A percentile compares a stretch with the other conserved stretches of the same genome.
Conservation (phyloP, 2,797 vertebrate species). For the Ficedula albicollis region DNA sequence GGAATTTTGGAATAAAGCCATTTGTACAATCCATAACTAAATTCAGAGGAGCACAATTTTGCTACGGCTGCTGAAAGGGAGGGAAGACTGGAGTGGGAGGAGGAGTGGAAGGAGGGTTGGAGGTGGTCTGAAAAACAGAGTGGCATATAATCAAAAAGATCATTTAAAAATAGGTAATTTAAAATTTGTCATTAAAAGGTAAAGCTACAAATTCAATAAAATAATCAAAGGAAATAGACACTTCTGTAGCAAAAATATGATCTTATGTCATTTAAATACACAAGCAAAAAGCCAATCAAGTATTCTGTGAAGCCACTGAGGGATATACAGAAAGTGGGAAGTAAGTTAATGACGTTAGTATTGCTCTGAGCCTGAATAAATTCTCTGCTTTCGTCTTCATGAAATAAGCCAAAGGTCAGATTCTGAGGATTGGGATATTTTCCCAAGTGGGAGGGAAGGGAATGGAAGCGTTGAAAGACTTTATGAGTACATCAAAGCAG, state of each 20-base stretch:
- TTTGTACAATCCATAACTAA: background rate
- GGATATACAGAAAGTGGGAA: conserved; percentile 63
- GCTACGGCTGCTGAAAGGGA: background rate
- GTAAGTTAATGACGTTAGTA: conserved; percentile 61
- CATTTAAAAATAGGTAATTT: background rate
- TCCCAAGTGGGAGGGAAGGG: conserved; percentile 65
- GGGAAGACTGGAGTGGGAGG: background rate
- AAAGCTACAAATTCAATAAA: conserved; percentile 1
- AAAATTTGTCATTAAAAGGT: background rate
- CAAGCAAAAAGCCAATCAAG: conserved; percentile 49
- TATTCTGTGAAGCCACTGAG: conserved; percentile 40
- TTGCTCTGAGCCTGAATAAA: conserved; percentile 72
- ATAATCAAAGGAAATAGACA: background rate
- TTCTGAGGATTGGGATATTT: conserved; percentile 58
- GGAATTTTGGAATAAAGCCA: background rate
- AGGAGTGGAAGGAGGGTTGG: background rate
- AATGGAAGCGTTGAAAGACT: conserved; percentile 58
- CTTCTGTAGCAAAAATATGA: background rate
- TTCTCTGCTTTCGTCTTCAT: conserved; percentile 64
- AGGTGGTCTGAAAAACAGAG: background rate
- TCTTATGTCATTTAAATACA: conserved; percentile 52
- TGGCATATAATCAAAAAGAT: background rate
- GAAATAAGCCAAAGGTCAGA: conserved; percentile 66
- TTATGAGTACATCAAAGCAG: conserved; percentile 64
- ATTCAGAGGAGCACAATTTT: background rate